These are phyloP conservation scores for Turnix velox DNA, from an alignment of 2,113 vertebrate genomes.

Conservation along the genomic window DNA sequence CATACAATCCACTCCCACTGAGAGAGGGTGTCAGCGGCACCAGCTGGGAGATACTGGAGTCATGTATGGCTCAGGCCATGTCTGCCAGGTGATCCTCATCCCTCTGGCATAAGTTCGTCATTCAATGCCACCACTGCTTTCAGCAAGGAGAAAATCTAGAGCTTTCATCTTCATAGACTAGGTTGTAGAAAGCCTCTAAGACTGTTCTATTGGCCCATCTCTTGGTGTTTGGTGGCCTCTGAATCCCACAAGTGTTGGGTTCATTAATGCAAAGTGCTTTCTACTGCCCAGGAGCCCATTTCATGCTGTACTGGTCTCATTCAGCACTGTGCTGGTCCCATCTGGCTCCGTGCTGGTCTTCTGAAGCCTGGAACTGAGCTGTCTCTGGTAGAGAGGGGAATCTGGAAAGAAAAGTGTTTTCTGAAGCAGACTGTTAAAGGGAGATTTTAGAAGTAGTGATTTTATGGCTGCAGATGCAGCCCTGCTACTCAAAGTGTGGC, in stretches of 20 bases:
- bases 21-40: not conserved
- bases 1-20: not conserved
- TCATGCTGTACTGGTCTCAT: not conserved
- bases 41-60: conserved; percentile 12
- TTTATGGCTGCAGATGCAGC: not conserved
- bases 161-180: not conserved
- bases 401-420: not conserved
- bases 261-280: not conserved
- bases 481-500: not conserved
- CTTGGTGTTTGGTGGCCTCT: not conserved
- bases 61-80: not conserved
- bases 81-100: not conserved
- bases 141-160: not conserved
- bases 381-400: not conserved
- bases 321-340: not conserved
- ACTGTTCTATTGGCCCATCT: not conserved
- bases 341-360: not conserved
- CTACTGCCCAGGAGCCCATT: not conserved
- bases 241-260: not conserved
- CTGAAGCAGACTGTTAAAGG: not conserved
- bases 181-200: not conserved
- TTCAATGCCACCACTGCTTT: not conserved
- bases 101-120: not conserved
- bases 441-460: not conserved
- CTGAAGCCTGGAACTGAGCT: not conserved